Evolutionary conservation across 2,797 vertebrate genomes (phyloP).

Genomic region (Anolis apletophallus): DNA sequence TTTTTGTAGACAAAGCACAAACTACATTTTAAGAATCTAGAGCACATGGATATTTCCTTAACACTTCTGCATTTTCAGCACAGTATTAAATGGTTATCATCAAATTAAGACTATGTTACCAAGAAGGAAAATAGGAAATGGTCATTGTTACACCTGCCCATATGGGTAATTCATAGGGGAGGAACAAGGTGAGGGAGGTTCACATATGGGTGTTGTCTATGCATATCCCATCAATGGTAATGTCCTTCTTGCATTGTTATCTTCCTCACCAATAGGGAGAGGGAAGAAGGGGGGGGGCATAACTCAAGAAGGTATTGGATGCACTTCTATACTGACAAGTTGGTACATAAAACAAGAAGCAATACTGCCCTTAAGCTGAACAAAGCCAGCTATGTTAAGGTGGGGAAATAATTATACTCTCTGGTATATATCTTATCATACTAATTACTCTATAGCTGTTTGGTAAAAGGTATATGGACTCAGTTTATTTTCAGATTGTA

Average conservation of each 20-base stretch:
- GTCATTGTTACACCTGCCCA: slow-evolving; percentile 26
- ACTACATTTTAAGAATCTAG: slow-evolving; percentile 64
- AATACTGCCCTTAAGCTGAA: slow-evolving; percentile 52
- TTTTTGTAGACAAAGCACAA: slow-evolving; percentile 62
- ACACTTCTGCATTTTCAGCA: slow-evolving; percentile 65
- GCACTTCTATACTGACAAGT: no score
- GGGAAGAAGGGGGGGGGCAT: background rate
- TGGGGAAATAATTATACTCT: slow-evolving; percentile 20
- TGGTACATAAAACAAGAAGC: slow-evolving; percentile 12
- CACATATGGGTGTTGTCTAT: background rate
- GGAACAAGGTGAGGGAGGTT: background rate
- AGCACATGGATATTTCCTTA: slow-evolving; percentile 60
- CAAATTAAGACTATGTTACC: slow-evolving; percentile 46
- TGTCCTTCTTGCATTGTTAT: no score
- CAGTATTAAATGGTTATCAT: slow-evolving; percentile 58
- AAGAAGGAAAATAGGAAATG: slow-evolving; percentile 21
- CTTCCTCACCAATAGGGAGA: background rate
- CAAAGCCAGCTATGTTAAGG: slow-evolving; percentile 51
- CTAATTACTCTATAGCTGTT: slow-evolving; percentile 39
- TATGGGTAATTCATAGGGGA: background rate
- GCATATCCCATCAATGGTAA: background rate
- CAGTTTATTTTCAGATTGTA: slow-evolving; percentile 70
- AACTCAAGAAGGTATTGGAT: background rate
- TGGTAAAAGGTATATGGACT: slow-evolving; percentile 48
- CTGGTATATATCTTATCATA: slow-evolving; percentile 48